A percentile compares a stretch with the other conserved stretches of the same genome.
These are phyloP conservation scores for Dromaius novaehollandiae DNA, from an alignment of 2,113 vertebrate species.

Conservation along the genomic window DNA sequence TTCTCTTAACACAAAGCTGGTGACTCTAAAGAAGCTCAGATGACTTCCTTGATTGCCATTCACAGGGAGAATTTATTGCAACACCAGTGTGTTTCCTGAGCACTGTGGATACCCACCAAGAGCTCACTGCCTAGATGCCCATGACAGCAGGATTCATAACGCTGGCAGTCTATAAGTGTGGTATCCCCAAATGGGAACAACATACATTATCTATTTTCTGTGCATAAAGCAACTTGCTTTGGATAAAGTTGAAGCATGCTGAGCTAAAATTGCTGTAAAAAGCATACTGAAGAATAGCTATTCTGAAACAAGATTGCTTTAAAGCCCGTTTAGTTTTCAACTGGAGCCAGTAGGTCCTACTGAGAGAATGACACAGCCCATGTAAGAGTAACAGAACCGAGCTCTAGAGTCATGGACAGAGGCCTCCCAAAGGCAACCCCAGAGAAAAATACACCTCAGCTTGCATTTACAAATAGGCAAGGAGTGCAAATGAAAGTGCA, in stretches of 20 bases:
- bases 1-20: neutral
- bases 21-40: neutral
- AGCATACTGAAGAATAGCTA: neutral
- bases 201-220: neutral
- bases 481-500: neutral
- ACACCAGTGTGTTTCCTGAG: neutral
- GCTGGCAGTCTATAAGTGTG: fast-evolving
- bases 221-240: neutral
- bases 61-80: neutral
- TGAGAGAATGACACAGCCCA: fast-evolving
- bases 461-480: neutral
- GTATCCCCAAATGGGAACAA: neutral
- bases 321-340: too few species aligned
- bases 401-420: neutral
- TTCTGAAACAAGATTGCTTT: neutral
- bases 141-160: fast-evolving
- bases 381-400: neutral
- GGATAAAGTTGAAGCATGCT: neutral
- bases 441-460: neutral
- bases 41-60: neutral
- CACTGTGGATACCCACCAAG: neutral
- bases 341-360: neutral
- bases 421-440: neutral
- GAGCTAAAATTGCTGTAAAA: neutral
- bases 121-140: neutral